These are phyloP conservation scores for Myotis yumanensis DNA, from an alignment of 2,113 vertebrate species.

Conservation along the genomic window DNA sequence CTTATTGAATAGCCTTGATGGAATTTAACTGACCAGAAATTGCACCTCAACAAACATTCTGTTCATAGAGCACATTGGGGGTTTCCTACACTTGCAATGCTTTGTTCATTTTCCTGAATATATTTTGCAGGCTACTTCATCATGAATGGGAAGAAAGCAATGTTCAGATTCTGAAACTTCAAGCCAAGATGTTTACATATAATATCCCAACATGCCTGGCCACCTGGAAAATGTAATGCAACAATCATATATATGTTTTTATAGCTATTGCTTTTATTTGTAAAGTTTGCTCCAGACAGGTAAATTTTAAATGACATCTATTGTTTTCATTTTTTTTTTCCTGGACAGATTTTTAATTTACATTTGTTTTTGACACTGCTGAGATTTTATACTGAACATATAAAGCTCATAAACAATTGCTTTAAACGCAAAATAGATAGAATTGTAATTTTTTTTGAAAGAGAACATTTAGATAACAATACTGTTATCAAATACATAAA, in stretches of 20 bases:
- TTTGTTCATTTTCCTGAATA: constrained; percentile 82
- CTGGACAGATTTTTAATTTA: constrained; percentile 71
- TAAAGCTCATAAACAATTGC: not conserved
- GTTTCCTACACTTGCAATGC: constrained; percentile 41
- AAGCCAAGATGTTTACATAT: constrained; percentile 93
- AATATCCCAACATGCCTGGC: constrained; percentile 92
- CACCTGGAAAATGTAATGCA: constrained; percentile 98
- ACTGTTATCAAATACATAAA: not conserved
- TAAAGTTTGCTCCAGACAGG: constrained; percentile 87
- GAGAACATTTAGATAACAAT: constrained; percentile 58
- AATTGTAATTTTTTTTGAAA: constrained; percentile 61
- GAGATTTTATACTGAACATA: constrained; percentile 28
- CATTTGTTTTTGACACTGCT: constrained; percentile 64
- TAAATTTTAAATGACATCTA: constrained; percentile 82
- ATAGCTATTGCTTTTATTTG: constrained; percentile 85
- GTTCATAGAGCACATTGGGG: constrained; percentile 15
- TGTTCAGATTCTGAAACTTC: constrained; percentile 94
- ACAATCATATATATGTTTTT: constrained; percentile 89
- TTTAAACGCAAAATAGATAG: constrained; percentile 53
- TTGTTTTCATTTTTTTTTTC: constrained; percentile 17
- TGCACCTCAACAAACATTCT: constrained; percentile 11
- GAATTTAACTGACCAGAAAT: constrained; percentile 20
- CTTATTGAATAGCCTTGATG: not conserved
- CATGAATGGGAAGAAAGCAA: constrained; percentile 93
- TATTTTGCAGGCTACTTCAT: constrained; percentile 91